phyloP scores from a whole-genome alignment of 2,888 invertebrate species.

The Plebejus anna region DNA sequence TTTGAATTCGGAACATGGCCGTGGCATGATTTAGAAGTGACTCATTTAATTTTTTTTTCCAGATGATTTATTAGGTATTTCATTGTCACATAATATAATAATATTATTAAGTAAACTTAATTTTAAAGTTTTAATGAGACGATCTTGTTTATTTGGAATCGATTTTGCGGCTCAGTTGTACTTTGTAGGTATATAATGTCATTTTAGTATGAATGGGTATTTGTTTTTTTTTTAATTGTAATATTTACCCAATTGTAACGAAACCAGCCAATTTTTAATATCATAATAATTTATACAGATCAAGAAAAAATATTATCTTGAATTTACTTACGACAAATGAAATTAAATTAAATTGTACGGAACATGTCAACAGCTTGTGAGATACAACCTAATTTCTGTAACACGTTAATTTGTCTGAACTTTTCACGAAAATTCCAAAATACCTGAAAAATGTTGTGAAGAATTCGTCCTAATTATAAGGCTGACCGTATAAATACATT shows the following conservation, averaged over 20 bases:
- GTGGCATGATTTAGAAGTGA: constrained; percentile 24
- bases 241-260: not conserved
- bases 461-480: constrained; percentile 19
- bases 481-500: no score
- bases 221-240: no score
- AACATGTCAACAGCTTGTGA: not conserved
- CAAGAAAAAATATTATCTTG: not conserved
- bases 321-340: not conserved
- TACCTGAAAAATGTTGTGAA: not conserved
- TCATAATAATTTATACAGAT: not conserved
- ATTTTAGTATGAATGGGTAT: no score
- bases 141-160: no score
- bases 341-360: not conserved
- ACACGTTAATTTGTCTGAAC: not conserved
- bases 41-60: constrained; percentile 3
- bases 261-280: not conserved
- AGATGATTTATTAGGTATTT: not conserved
- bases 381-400: not conserved
- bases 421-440: not conserved
- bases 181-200: no score
- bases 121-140: no score
- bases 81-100: not conserved
- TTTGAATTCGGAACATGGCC: constrained; percentile 17
- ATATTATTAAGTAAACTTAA: no score
- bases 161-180: no score